Evolutionary conservation across 2,113 vertebrate species (phyloP).

Genomic region (Petroica traversi): DNA sequence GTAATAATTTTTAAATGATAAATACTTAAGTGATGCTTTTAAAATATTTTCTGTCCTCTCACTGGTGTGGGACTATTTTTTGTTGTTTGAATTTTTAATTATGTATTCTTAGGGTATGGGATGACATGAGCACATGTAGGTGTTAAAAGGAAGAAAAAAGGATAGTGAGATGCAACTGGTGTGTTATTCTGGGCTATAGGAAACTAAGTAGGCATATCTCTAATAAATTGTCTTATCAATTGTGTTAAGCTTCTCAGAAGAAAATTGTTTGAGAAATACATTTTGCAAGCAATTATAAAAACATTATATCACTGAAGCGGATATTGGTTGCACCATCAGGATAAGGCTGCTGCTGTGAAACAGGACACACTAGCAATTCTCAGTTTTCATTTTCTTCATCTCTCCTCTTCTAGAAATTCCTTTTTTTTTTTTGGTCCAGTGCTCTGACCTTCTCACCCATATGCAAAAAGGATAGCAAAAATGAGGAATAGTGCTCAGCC

Average conservation of each 20-base stretch:
- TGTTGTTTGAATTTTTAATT: not conserved
- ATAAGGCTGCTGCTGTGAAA: not conserved
- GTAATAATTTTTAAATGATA: accelerated
- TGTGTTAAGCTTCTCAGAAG: not conserved
- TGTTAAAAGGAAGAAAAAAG: not conserved
- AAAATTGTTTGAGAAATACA: not conserved
- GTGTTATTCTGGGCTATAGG: not conserved
- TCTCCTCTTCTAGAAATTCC: not conserved
- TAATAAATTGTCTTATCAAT: not conserved
- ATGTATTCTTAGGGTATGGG: not conserved
- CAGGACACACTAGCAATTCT: not conserved
- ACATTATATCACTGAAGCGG: not conserved
- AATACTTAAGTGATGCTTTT: not conserved
- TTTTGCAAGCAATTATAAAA: not conserved
- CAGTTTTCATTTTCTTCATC: not conserved
- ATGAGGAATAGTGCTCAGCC: not conserved
- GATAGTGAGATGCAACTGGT: not conserved
- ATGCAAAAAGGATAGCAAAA: not conserved
- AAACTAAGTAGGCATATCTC: not conserved
- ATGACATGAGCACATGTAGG: not conserved
- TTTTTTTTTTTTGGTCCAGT: not conserved
- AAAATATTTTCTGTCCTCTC: not conserved
- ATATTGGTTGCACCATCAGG: not conserved
- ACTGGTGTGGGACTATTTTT: not conserved
- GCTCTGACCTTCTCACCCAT: not conserved